These are phyloP conservation scores for Corythucha ciliata DNA, from an alignment of 2,888 invertebrate genomes.

Conservation along the genomic window DNA sequence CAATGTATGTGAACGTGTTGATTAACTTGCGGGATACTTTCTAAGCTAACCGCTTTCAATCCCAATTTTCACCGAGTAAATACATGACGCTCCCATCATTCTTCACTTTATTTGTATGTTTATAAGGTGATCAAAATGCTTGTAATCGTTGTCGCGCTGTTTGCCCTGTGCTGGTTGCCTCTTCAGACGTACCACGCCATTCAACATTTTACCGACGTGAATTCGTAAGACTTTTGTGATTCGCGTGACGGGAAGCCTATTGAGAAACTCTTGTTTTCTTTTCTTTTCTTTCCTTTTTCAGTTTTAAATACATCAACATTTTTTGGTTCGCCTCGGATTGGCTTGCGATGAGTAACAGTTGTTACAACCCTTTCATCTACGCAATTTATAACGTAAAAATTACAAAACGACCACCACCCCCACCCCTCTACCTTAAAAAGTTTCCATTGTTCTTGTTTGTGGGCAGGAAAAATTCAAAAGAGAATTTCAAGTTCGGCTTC, in stretches of 20 bases:
- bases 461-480: constrained; percentile 71
- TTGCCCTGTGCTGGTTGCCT: constrained; percentile 49
- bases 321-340: constrained; percentile 50
- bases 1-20: no score
- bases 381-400: constrained; percentile 51
- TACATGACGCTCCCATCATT: no score
- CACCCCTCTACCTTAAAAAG: no score
- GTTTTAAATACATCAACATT: constrained; percentile 47
- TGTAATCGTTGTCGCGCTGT: constrained; percentile 47
- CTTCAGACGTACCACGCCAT: constrained; percentile 43
- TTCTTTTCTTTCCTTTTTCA: constrained; percentile 35
- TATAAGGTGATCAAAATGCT: constrained; percentile 50
- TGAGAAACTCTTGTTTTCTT: background rate
- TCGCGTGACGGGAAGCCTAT: background rate
- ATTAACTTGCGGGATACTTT: no score
- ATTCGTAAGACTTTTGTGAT: constrained; percentile 36
- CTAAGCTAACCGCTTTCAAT: no score
- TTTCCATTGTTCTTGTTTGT: no score
- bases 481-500: constrained; percentile 62
- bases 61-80: no score
- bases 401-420: no score
- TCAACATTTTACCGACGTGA: constrained; percentile 40
- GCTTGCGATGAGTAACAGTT: constrained; percentile 50
- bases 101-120: constrained; percentile 22
- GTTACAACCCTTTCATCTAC: constrained; percentile 52